Conservation (phyloP, 2,113 vertebrate species). For the Hemibagrus wyckioides region DNA sequence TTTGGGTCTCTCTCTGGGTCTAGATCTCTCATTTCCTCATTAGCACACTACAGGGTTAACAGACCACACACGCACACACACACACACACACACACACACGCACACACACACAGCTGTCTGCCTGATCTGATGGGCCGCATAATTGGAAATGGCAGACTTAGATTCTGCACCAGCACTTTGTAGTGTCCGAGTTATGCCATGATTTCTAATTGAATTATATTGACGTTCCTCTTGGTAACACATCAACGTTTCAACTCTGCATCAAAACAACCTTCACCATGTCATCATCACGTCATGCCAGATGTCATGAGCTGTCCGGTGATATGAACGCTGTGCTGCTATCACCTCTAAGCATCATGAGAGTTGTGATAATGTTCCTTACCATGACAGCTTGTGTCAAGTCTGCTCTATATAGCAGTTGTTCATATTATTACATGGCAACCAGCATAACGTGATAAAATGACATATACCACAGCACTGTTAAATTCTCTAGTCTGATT, state of each 20-base stretch:
- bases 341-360: background rate
- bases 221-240: background rate
- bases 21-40: slow-evolving; percentile 1
- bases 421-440: background rate
- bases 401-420: background rate
- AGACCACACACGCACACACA: background rate
- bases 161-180: slow-evolving; percentile 13
- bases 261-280: background rate
- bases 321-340: background rate
- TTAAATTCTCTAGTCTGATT: background rate
- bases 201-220: slow-evolving; percentile 13
- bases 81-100: background rate
- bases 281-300: background rate
- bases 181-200: background rate
- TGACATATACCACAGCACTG: background rate
- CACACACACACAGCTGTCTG: background rate
- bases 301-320: slow-evolving; percentile 2
- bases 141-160: slow-evolving; percentile 14
- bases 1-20: background rate
- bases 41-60: background rate
- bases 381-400: background rate
- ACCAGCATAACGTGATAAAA: background rate
- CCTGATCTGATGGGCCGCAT: background rate
- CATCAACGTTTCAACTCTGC: background rate
- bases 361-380: background rate